Evolutionary conservation across 1,140 invertebrate species (phyloP).

Genomic region (Aradophagus sp.): DNA sequence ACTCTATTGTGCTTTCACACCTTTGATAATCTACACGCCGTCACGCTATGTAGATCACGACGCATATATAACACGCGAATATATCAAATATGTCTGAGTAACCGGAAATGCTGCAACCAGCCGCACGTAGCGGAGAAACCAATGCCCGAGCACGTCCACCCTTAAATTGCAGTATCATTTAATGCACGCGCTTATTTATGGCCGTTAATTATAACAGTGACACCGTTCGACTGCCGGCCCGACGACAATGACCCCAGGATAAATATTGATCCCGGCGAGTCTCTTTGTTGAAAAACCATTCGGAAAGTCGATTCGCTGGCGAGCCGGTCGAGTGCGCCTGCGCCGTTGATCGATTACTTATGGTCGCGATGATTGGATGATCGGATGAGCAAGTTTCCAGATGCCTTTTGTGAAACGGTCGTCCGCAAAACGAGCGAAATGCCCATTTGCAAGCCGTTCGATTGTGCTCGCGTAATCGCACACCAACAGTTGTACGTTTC

Average conservation of each 20-base stretch:
- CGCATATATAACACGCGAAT: slow-evolving; percentile 65
- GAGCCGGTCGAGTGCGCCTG: too few relatives aligned
- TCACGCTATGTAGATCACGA: slow-evolving; percentile 59
- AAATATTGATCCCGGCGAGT: too few relatives aligned
- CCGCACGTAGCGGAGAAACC: slow-evolving; percentile 29
- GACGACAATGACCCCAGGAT: too few relatives aligned
- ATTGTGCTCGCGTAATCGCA: slow-evolving; percentile 37
- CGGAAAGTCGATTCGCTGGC: too few relatives aligned
- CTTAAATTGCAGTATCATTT: slow-evolving; percentile 31
- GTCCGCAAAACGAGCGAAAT: slow-evolving; percentile 29
- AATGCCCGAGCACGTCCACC: slow-evolving; percentile 18
- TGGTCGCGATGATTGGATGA: too few relatives aligned
- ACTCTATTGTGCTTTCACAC: slow-evolving; percentile 68
- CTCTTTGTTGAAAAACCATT: too few relatives aligned
- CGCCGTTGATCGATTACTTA: too few relatives aligned
- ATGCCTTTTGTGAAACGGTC: slow-evolving; percentile 11
- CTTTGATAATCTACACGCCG: slow-evolving; percentile 69
- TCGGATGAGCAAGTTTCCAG: slow-evolving; percentile 11
- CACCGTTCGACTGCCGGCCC: too few relatives aligned
- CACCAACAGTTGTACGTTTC: slow-evolving; percentile 38
- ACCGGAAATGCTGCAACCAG: slow-evolving; percentile 63
- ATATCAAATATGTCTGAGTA: slow-evolving; percentile 69
- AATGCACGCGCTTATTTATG: slow-evolving; percentile 7
- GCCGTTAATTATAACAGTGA: too few relatives aligned
- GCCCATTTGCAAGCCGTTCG: slow-evolving; percentile 25